Conservation (phyloP, 2,888 invertebrate species). For the Neuroscelio doddi region DNA sequence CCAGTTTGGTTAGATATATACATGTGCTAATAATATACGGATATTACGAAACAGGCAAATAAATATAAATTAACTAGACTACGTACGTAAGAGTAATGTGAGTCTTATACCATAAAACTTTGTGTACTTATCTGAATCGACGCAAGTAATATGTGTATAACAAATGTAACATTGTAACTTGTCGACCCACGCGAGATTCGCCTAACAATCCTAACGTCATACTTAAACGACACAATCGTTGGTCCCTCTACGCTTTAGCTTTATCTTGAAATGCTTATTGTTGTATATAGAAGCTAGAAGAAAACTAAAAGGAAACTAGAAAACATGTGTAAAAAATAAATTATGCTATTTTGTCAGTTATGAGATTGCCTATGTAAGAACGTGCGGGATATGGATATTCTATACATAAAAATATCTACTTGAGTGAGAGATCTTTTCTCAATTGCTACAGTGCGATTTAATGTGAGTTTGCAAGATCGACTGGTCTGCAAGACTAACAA, state of each 20-base stretch:
- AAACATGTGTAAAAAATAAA: conserved; percentile 25
- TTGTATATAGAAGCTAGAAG: conserved; percentile 64
- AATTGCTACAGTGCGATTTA: neutral
- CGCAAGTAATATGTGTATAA: neutral
- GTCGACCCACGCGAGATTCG: conserved; percentile 53
- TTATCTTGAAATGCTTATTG: conserved; percentile 70
- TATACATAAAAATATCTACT: neutral
- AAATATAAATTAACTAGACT: conserved; percentile 7
- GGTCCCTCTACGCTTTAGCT: conserved; percentile 72
- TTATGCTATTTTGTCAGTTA: conserved; percentile 13
- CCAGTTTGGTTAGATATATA: no score
- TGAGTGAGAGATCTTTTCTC: neutral
- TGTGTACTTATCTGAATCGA: conserved; percentile 17
- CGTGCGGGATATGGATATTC: conserved; percentile 5
- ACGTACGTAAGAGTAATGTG: conserved; percentile 1
- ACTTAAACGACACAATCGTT: conserved; percentile 62
- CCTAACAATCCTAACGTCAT: conserved; percentile 69
- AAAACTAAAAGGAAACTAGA: conserved; percentile 48
- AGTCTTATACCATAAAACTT: conserved; percentile 6
- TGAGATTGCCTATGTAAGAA: conserved; percentile 15
- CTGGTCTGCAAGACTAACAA: conserved; percentile 19
- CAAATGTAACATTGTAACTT: conserved; percentile 2
- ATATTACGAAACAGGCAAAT: neutral
- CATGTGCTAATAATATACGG: no score
- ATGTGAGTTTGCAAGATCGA: neutral